Evolutionary conservation across 1,140 invertebrate genomes (phyloP), one percentile per base, ranked within the genome.

Genomic region (Caerostris darwini): DNA sequence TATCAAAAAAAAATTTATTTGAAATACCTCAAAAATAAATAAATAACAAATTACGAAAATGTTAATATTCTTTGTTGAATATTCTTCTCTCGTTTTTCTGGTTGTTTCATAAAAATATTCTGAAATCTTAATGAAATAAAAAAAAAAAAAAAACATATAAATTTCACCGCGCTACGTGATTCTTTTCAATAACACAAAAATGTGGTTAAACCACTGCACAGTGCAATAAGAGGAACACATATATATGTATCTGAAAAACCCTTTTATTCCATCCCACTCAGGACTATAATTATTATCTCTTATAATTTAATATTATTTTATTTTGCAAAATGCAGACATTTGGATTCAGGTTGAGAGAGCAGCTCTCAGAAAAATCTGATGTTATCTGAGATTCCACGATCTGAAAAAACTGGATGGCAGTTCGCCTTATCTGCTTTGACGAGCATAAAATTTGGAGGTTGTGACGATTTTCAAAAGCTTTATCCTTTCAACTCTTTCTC

Each of bases 401-500:
- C n/a, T 3, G 61, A 5, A 64, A 14, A 10, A 14, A 77, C 19
- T 50, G 8, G 8, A 53, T 77, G 71, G 34, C 10, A 50, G 5
- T 12, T 3, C 7, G 7, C 53, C 19, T 77, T 77, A 77, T 77
- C 71, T 5, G 71, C 14, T 77, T 77, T 77, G 71, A 77, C 71
- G 71, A 77, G 50, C 71, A 77, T 77, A 77, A 77, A 77, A 77
- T 77, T 77, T 14, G 71, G 71, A 77, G 71, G 19, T 77, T 34
- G 71, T 50, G 71, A 77, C 71, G 71, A 34, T 77, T 77, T 77
- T 77, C 34, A 77, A 53, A 77, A 67, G n/a, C 19, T 77, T 50
- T 77, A 77, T 77, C 69, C 69, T 77, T 77, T 77, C 53, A 77
- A 77, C 71, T 77, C 71, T 77, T 77, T 77, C 71, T 77, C 53